Conservation (phyloP, 1,140 invertebrate genomes). For the Melitaea cinxia region DNA sequence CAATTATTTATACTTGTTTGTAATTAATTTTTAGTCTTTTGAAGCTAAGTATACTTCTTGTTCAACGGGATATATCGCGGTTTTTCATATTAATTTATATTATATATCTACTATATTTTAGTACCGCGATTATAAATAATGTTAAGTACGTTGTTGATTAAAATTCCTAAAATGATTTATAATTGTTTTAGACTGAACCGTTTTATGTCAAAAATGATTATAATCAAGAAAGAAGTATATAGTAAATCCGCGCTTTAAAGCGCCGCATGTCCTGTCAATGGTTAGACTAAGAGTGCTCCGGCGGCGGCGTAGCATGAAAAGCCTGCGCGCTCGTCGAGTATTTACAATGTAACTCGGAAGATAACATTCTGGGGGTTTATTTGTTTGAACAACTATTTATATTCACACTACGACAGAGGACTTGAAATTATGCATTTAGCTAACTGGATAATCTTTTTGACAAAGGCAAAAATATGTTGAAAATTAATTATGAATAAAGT, state of each 20-base stretch:
- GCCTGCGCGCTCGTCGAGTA: conserved; percentile 14
- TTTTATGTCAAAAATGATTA: neutral
- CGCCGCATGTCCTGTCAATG: neutral
- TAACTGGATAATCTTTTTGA: neutral
- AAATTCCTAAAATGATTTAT: neutral
- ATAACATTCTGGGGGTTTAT: conserved; percentile 24
- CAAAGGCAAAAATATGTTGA: neutral
- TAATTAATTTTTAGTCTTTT: too few relatives aligned
- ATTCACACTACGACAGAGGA: neutral
- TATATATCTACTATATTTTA: too few relatives aligned
- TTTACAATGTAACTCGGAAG: conserved; percentile 29
- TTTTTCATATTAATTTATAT: too few relatives aligned
- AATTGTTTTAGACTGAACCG: neutral
- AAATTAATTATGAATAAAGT: too few relatives aligned
- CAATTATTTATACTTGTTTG: too few relatives aligned
- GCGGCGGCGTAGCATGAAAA: conserved; percentile 15
- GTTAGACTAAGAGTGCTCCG: conserved; percentile 13
- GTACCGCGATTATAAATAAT: too few relatives aligned
- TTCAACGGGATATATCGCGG: too few relatives aligned
- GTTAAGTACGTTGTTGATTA: too few relatives aligned
- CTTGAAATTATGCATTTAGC: neutral
- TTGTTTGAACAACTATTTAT: conserved; percentile 15
- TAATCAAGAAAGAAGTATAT: neutral
- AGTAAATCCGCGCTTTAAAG: neutral
- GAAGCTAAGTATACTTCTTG: too few relatives aligned